These are phyloP conservation scores for Tokudaia muenninki DNA, from an alignment of 2,797 vertebrate genomes.

Conservation along the genomic window DNA sequence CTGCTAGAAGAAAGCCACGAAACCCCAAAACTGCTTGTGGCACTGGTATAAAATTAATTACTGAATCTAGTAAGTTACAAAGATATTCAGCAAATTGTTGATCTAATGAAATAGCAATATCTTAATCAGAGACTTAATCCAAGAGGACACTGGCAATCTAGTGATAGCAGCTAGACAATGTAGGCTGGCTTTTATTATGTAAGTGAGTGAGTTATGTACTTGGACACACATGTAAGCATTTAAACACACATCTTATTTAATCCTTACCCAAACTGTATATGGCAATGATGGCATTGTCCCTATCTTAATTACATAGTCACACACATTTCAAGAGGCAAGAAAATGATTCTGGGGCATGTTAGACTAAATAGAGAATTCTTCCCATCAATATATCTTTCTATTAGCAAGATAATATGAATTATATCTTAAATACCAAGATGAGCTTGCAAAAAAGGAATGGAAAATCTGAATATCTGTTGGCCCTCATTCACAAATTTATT, in stretches of 20 bases:
- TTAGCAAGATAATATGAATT: conserved; percentile 33
- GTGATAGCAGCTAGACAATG: not conserved
- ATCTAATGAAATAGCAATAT: not conserved
- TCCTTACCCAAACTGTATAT: not conserved
- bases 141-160: not conserved
- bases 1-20: not conserved
- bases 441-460: not conserved
- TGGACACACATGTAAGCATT: not conserved
- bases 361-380: not conserved
- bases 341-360: not conserved
- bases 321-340: not conserved
- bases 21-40: not conserved
- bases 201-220: not conserved
- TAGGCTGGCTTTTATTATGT: not conserved
- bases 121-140: not conserved
- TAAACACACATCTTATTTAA: not conserved
- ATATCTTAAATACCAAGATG: not conserved
- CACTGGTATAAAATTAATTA: not conserved
- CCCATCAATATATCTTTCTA: not conserved
- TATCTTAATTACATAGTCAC: not conserved
- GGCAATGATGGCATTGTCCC: not conserved
- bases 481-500: not conserved
- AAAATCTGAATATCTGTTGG: not conserved
- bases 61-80: not conserved
- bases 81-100: not conserved